These are phyloP conservation scores for Hydrocynus forskahlii DNA, from an alignment of 2,797 vertebrate genomes.

Conservation along the genomic window DNA sequence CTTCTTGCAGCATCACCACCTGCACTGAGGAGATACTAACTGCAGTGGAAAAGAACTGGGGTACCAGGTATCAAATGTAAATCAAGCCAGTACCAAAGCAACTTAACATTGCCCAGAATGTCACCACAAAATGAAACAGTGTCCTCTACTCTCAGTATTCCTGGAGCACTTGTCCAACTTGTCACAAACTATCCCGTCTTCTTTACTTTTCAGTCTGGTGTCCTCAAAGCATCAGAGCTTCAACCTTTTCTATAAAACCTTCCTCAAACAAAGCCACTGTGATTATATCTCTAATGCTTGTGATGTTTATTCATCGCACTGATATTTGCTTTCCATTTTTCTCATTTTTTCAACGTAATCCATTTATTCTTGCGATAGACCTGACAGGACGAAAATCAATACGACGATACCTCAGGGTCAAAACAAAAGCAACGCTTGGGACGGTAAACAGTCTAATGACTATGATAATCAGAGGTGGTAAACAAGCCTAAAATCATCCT, in stretches of 20 bases:
- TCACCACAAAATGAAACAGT: neutral
- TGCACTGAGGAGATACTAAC: too few species aligned
- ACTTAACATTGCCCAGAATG: neutral
- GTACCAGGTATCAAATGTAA: too few species aligned
- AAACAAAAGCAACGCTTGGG: neutral
- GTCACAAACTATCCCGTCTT: neutral
- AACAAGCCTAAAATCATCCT: neutral
- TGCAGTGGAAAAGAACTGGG: too few species aligned
- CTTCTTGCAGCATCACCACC: too few species aligned
- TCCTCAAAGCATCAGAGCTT: neutral
- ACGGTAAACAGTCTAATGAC: neutral
- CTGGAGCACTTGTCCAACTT: neutral
- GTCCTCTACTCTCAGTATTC: neutral
- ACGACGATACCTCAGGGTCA: slow-evolving; percentile 32
- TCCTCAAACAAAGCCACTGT: slow-evolving; percentile 5
- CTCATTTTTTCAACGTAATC: slow-evolving; percentile 32
- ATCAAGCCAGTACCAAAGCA: too few species aligned
- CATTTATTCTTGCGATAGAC: slow-evolving; percentile 26
- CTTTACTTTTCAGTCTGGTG: neutral
- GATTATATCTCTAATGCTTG: neutral
- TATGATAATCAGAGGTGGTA: neutral
- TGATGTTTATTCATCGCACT: slow-evolving; percentile 13
- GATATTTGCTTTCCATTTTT: slow-evolving; percentile 14
- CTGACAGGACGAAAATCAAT: slow-evolving; percentile 33
- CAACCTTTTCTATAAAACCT: neutral